phyloP scores from a whole-genome alignment of 2,797 vertebrate species.

The Aeoliscus strigatus region DNA sequence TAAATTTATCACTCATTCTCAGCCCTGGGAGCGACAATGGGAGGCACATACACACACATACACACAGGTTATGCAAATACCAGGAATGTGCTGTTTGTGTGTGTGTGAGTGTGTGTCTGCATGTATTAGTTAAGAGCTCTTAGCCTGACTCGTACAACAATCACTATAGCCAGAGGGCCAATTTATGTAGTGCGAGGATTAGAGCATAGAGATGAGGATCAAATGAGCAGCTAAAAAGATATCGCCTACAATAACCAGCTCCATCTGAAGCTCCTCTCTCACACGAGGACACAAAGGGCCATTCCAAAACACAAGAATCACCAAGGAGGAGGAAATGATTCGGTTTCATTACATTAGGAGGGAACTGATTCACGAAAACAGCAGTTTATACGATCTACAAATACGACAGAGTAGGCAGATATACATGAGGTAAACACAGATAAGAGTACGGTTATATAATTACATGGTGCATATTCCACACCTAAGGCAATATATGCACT shows the following conservation, averaged over 20 bases:
- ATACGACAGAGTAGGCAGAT: background rate
- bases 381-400: conserved; percentile 1
- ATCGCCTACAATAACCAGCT: conserved; percentile 60
- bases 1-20: conserved; percentile 82
- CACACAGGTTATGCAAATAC: conserved; percentile 16
- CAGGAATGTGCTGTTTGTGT: conserved; percentile 8
- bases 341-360: conserved; percentile 24
- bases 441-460: conserved; percentile 6
- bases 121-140: conserved; percentile 47
- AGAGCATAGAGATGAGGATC: conserved; percentile 61
- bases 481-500: background rate
- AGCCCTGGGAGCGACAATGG: conserved; percentile 40
- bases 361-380: conserved; percentile 3
- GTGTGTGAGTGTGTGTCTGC: conserved; percentile 8
- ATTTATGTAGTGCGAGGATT: conserved; percentile 69
- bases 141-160: conserved; percentile 53
- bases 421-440: conserved; percentile 1
- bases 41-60: conserved; percentile 5
- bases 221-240: conserved; percentile 60
- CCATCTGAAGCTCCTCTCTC: conserved; percentile 49
- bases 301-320: conserved; percentile 36
- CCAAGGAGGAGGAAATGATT: conserved; percentile 15
- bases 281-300: conserved; percentile 38
- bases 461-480: background rate
- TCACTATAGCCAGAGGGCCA: conserved; percentile 67